Base-by-base conservation (phyloP, 2,888 invertebrate genomes). In the Antheraea yamamai region DNA sequence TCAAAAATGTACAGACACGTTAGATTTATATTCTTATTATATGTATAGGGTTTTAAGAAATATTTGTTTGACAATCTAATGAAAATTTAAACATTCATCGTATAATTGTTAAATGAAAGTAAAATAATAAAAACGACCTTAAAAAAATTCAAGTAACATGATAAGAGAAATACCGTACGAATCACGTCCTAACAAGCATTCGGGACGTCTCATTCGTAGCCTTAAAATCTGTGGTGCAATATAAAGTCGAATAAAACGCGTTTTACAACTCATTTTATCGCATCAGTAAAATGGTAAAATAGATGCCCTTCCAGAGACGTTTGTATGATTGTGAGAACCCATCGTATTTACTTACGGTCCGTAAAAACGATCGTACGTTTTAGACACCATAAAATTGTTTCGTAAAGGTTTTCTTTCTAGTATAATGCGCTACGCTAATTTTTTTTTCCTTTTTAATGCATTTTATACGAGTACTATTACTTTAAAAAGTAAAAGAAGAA, bases 201-300 rank as follows among this genome's bases (percentile, higher is more conserved):
- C 72, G 47, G 26, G 26, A 23, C 20, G 20, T 71, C 72, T 75
- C 61, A 72, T 71, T 75, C 12, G 58, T n/a, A 72, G 23, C 74
- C 18, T 61, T 79, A 81, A 82, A 84, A 84, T 86, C 84, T 86
- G 85, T 83, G 85, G 81, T 83, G 81, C 81, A 84, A 82, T 84
- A 84, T 84, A 84, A 85, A 80, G 79, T 74, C 75, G 75, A 82
- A 84, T 84, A 83, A 83, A 77, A 76, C 76, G 78, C 79, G 81
- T 83, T 89, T 89, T 87, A 89, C 81, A 84, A 80, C 86, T 79
- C 78, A 82, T 80, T 88, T 89, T 88, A 89, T 84, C 78, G 81
- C 81, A 79, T 80, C 80, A 82, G 81, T 85, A 84, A 87, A 83
- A 78, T 81, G 81, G 79, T 79, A 76, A 78, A 81, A 76, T 76